Evolutionary conservation across 2,113 vertebrate species (phyloP).

Genomic region (Rhodinocichla rosea): DNA sequence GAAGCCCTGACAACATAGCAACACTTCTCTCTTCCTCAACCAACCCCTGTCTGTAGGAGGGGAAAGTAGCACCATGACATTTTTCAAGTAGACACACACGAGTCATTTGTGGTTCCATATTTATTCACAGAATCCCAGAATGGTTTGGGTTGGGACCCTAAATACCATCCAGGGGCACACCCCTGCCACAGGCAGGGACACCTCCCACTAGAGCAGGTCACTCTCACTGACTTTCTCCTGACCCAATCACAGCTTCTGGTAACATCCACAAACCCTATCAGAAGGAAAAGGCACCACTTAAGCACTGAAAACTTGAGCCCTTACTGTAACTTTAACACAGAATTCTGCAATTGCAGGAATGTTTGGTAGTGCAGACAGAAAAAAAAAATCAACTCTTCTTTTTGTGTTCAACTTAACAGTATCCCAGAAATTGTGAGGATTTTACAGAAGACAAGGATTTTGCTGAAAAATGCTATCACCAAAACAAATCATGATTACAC

Average conservation of each 20-base stretch:
- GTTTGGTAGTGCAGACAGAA: not conserved
- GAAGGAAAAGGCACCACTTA: not conserved
- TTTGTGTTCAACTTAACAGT: not conserved
- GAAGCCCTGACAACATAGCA: not conserved
- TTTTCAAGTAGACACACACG: not conserved
- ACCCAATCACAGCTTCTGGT: not conserved
- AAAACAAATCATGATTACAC: not conserved
- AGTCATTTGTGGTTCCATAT: not conserved
- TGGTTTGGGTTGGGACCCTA: not conserved
- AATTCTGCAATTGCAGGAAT: not conserved
- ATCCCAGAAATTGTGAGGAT: not conserved
- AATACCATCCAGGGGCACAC: not conserved
- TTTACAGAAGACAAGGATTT: not conserved
- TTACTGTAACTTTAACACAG: not conserved
- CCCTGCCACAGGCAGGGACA: not conserved
- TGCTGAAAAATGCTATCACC: not conserved
- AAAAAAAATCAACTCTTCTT: not conserved
- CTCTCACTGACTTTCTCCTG: not conserved
- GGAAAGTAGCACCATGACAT: accelerated
- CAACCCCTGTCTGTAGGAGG: not conserved
- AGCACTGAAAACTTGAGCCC: not conserved
- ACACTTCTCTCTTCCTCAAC: not conserved
- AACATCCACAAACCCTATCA: not conserved
- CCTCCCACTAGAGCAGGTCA: not conserved
- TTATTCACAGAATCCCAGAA: not conserved